A percentile compares a stretch with the other conserved stretches of the same genome.
Evolutionary conservation across 2,113 vertebrate genomes (phyloP).

Genomic region (Malurus cyaneus): DNA sequence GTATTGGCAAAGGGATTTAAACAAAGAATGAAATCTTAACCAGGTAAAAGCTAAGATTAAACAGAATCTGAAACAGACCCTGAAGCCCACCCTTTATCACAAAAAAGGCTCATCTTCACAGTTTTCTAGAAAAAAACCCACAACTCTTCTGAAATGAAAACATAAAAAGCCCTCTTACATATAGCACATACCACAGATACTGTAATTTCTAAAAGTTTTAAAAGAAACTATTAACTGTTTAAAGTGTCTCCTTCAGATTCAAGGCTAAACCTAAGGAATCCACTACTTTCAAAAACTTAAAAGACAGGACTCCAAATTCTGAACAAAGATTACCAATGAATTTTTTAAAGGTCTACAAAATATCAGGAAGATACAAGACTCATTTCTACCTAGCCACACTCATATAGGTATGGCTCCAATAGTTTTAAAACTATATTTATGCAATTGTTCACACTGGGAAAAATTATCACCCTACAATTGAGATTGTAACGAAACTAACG

Average conservation of each 20-base stretch:
- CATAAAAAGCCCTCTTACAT: background rate
- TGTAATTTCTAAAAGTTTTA: background rate
- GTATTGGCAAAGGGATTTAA: background rate
- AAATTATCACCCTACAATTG: background rate
- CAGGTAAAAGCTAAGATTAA: background rate
- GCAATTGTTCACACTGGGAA: background rate
- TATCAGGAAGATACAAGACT: background rate
- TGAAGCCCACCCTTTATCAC: background rate
- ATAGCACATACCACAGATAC: background rate
- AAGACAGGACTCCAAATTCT: background rate
- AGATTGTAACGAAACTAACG: background rate
- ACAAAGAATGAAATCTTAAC: background rate
- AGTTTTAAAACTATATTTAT: background rate
- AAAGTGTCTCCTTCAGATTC: background rate
- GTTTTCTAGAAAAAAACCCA: background rate
- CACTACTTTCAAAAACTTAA: background rate
- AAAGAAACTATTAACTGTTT: background rate
- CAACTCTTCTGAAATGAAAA: background rate
- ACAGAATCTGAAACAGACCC: background rate
- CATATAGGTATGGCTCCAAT: fast-evolving
- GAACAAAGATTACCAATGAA: background rate
- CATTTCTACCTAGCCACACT: background rate
- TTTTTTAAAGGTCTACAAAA: background rate
- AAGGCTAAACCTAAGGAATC: background rate
- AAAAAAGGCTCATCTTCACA: background rate